These are phyloP conservation scores for Mionectes macconnelli DNA, from an alignment of 2,113 vertebrate species.

Conservation along the genomic window DNA sequence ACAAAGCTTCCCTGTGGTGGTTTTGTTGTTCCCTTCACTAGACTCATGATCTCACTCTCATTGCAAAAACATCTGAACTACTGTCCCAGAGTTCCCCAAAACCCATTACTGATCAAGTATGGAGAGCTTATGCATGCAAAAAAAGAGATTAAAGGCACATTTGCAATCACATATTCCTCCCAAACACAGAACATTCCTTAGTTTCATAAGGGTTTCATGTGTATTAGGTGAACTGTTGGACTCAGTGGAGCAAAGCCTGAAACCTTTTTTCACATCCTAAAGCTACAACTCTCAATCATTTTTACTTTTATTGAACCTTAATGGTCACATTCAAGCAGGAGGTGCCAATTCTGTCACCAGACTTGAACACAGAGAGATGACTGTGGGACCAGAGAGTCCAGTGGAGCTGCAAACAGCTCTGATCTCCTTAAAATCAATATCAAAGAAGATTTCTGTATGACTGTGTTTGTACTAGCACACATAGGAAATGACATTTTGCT, in stretches of 20 bases:
- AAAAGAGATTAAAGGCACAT: not conserved
- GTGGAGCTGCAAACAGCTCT: not conserved
- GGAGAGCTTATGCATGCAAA: not conserved
- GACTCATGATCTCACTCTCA: not conserved
- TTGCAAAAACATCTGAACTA: not conserved
- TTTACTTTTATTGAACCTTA: not conserved
- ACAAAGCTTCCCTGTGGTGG: not conserved
- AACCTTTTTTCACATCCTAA: not conserved
- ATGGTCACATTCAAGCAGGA: not conserved
- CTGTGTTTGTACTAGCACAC: not conserved
- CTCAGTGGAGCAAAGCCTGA: not conserved
- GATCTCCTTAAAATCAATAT: not conserved
- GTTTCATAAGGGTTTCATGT: not conserved
- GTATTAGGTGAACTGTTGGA: not conserved
- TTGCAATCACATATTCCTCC: not conserved
- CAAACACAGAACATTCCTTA: not conserved
- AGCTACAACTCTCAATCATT: not conserved
- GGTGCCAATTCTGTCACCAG: not conserved
- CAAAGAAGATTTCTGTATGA: not conserved
- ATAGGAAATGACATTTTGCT: not conserved
- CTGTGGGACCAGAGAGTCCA: not conserved
- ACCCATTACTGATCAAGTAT: not conserved
- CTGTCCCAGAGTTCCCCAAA: not conserved
- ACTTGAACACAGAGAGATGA: not conserved
- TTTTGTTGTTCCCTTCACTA: not conserved